Evolutionary conservation across 1,140 invertebrate genomes (phyloP).

Genomic region (Cataglyphis hispanica): DNA sequence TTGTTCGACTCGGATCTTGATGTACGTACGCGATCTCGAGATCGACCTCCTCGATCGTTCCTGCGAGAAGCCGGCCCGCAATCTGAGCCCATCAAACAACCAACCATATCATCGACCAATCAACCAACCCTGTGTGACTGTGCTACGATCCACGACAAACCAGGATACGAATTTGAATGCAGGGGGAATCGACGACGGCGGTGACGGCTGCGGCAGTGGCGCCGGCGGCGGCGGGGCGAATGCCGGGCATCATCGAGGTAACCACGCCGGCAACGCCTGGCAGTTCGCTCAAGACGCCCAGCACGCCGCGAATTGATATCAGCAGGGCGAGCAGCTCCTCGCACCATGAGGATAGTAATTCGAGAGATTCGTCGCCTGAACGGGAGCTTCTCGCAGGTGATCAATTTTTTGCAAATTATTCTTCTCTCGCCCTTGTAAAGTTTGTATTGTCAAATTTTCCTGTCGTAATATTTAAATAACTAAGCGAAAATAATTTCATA

Average conservation of each 20-base stretch:
- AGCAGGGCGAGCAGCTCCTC: conserved; percentile 94
- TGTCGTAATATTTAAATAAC: not conserved
- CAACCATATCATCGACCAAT: conserved; percentile 57
- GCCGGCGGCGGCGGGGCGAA: conserved; percentile 84
- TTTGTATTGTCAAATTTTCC: not conserved
- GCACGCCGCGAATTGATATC: conserved; percentile 94
- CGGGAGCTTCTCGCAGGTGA: conserved; percentile 89
- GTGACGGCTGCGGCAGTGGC: conserved; percentile 86
- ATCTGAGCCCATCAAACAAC: conserved; percentile 55
- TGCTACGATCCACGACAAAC: conserved; percentile 71
- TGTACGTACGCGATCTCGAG: conserved; percentile 50
- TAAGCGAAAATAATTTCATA: not conserved
- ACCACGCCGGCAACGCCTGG: conserved; percentile 85
- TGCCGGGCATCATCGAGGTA: conserved; percentile 91
- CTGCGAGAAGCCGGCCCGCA: conserved; percentile 38
- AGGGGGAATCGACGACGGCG: conserved; percentile 84
- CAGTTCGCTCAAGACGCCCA: conserved; percentile 88
- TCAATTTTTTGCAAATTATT: not conserved
- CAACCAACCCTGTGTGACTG: conserved; percentile 69
- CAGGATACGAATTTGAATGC: conserved; percentile 80
- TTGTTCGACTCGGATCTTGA: conserved; percentile 44
- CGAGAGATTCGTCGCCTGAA: conserved; percentile 92
- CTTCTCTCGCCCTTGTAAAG: too few species aligned
- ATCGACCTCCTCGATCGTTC: conserved; percentile 38
- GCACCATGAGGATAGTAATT: conserved; percentile 92